Percentiles rank a stretch among this genome's conserved stretches.
These are phyloP conservation scores for Dendrocopos noguchii DNA, from an alignment of 2,113 vertebrate species.

Conservation along the genomic window DNA sequence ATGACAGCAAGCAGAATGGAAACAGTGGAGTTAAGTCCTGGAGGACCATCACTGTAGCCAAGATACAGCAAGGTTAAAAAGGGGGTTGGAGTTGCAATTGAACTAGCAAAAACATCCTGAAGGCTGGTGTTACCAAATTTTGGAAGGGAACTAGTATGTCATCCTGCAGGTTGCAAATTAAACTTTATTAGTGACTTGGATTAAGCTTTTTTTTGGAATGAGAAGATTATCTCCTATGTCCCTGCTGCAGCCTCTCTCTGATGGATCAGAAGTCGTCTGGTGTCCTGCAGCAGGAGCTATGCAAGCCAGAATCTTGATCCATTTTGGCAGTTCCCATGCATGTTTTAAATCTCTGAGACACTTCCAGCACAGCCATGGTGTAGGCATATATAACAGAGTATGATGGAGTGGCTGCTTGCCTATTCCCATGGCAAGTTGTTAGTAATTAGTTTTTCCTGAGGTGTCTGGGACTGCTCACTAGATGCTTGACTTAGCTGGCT, in stretches of 20 bases:
- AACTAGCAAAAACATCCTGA: not conserved
- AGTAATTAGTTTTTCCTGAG: not conserved
- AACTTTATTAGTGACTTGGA: not conserved
- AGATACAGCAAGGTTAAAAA: not conserved
- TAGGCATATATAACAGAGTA: accelerated
- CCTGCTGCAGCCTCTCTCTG: not conserved
- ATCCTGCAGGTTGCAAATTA: not conserved
- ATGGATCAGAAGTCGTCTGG: not conserved
- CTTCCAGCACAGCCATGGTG: not conserved
- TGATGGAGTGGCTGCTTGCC: not conserved
- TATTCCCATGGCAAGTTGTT: not conserved
- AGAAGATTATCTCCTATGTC: not conserved
- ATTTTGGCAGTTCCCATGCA: not conserved
- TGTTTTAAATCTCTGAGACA: not conserved
- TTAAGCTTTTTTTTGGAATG: not conserved
- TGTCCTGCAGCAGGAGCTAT: not conserved
- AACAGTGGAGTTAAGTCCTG: not conserved
- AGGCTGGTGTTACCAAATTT: not conserved
- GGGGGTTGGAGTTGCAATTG: not conserved
- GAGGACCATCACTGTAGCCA: not conserved
- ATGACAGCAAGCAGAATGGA: not conserved
- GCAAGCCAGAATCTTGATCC: not conserved
- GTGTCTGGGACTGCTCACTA: not conserved
- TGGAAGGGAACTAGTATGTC: not conserved
- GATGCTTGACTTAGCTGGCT: not conserved